Evolutionary conservation across 2,113 vertebrate species (phyloP).

Genomic region (Cololabis saira): DNA sequence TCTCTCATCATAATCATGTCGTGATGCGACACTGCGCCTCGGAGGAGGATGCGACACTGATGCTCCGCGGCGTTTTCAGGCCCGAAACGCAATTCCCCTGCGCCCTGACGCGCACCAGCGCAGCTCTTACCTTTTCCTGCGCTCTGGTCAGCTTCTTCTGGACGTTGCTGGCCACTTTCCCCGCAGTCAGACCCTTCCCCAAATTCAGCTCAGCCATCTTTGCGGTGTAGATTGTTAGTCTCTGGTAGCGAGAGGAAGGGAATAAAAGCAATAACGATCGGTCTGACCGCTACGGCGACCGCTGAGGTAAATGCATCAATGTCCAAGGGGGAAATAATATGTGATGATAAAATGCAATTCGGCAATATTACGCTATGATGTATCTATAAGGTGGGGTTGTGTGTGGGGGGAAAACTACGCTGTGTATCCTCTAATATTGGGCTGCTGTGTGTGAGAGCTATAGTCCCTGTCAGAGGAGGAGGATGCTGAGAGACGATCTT

Average conservation of each 20-base stretch:
- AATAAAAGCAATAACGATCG: constrained; percentile 56
- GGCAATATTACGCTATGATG: constrained; percentile 8
- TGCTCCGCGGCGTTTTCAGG: constrained; percentile 19
- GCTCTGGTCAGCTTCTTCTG: constrained; percentile 98
- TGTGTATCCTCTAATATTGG: constrained; percentile 53
- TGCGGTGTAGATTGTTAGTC: constrained; percentile 69
- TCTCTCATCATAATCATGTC: constrained; percentile 27
- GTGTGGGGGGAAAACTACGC: constrained; percentile 33
- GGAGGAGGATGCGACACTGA: constrained; percentile 52
- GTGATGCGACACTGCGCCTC: constrained; percentile 70
- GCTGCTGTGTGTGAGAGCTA: constrained; percentile 46
- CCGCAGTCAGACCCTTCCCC: constrained; percentile 95
- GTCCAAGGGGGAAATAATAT: constrained; percentile 37
- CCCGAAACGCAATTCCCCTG: constrained; percentile 2
- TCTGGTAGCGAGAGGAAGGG: constrained; percentile 55
- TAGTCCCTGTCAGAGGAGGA: constrained; percentile 68
- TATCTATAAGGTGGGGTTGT: constrained; percentile 9
- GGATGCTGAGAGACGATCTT: constrained; percentile 78
- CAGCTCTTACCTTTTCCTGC: constrained; percentile 93
- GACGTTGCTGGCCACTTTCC: constrained; percentile 95
- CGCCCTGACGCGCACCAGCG: not conserved
- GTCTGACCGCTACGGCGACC: constrained; percentile 56
- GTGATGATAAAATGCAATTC: constrained; percentile 1
- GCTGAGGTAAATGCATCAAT: constrained; percentile 62
- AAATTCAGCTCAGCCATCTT: constrained; percentile 96